Percentiles rank a stretch among this genome's conserved stretches.
Conservation (phyloP, 1,140 invertebrate species). For the Bombus sylvicola region DNA sequence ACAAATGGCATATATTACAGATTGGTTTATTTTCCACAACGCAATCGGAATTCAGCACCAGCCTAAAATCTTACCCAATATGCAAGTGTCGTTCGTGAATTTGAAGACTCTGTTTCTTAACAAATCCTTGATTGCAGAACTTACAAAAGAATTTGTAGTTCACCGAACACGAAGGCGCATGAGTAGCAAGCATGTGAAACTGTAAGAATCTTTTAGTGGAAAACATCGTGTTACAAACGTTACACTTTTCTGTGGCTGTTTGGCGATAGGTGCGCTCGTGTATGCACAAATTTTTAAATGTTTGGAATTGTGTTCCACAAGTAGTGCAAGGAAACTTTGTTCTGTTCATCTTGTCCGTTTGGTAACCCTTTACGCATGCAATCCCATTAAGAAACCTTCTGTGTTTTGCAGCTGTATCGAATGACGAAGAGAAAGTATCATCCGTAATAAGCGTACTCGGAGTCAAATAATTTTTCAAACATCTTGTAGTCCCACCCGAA, state of each 20-base stretch:
- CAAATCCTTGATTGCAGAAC: slow-evolving; percentile 66
- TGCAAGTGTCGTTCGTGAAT: slow-evolving; percentile 61
- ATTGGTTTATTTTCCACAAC: too few relatives aligned
- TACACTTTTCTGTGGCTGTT: slow-evolving; percentile 33
- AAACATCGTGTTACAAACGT: slow-evolving; percentile 55
- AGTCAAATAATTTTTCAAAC: too few relatives aligned
- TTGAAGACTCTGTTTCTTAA: slow-evolving; percentile 31
- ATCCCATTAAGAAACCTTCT: not conserved
- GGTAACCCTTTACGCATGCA: not conserved
- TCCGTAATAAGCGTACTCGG: fast-evolving
- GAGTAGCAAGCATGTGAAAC: slow-evolving; percentile 48
- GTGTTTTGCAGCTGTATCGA: too few relatives aligned
- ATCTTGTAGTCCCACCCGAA: too few relatives aligned
- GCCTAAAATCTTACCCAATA: not conserved
- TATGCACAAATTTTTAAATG: slow-evolving; percentile 45
- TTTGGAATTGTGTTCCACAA: slow-evolving; percentile 68
- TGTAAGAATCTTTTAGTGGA: slow-evolving; percentile 48
- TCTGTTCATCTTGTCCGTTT: not conserved
- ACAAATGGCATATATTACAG: slow-evolving; percentile 52
- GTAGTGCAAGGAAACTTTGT: slow-evolving; percentile 56
- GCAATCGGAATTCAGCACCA: too few relatives aligned
- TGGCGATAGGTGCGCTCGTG: slow-evolving; percentile 54
- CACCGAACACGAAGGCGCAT: not conserved
- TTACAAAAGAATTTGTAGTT: slow-evolving; percentile 39
- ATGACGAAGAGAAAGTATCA: not conserved